Evolutionary conservation across 64 coral and sea anemone species (phyloP).

Genomic region (Actinia tenebrosa): DNA sequence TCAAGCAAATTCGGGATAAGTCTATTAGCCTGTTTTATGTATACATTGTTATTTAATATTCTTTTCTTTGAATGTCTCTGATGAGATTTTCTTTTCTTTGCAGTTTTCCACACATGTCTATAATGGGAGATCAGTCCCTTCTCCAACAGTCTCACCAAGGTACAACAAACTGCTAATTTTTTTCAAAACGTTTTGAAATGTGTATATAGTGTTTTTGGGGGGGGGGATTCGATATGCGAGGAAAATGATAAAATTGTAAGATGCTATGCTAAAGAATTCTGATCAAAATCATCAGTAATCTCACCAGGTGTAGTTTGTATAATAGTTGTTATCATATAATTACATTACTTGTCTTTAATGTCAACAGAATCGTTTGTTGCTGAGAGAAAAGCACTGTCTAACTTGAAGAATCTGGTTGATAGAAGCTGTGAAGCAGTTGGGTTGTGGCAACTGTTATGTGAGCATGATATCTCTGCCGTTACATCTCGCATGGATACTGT

Average conservation of each 20-base stretch:
- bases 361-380: slow-evolving; percentile 58
- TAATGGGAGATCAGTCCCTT: slow-evolving; percentile 52
- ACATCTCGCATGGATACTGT: slow-evolving; percentile 67
- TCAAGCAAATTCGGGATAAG: no score
- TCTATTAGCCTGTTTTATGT: no score
- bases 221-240: no score
- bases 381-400: slow-evolving; percentile 61
- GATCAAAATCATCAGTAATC: no score
- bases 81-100: not conserved
- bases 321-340: no score
- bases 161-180: not conserved
- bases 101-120: slow-evolving; percentile 62
- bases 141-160: slow-evolving; percentile 80
- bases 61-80: no score
- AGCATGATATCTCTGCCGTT: slow-evolving; percentile 69
- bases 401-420: slow-evolving; percentile 69
- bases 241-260: no score
- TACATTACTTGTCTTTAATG: not conserved
- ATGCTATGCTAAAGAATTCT: no score
- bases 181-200: no score
- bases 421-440: slow-evolving; percentile 68
- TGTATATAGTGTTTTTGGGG: no score
- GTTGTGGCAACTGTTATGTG: slow-evolving; percentile 78
- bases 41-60: no score
- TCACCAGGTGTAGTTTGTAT: no score